A percentile compares a stretch with the other conserved stretches of the same genome.
Evolutionary conservation across 2,888 invertebrate species (phyloP).

Genomic region (Lymantria dispar): DNA sequence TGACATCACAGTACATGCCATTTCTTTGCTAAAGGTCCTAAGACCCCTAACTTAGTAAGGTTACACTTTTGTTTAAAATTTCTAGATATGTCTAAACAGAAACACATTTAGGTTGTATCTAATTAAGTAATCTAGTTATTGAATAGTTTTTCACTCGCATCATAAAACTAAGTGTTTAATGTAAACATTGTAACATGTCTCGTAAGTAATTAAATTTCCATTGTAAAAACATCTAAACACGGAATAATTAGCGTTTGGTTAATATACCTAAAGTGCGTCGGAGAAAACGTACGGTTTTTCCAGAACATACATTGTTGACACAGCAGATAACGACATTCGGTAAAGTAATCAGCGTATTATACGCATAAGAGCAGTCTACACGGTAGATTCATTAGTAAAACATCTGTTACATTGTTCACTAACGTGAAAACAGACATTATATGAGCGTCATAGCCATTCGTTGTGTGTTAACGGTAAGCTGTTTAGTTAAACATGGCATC

Average conservation of each 20-base stretch:
- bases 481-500: background rate
- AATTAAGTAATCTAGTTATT: too few relatives aligned
- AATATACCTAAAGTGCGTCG: background rate
- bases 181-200: too few relatives aligned
- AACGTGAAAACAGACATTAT: slow-evolving; percentile 22
- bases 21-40: too few relatives aligned
- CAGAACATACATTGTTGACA: slow-evolving; percentile 17
- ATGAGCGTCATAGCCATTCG: slow-evolving; percentile 12
- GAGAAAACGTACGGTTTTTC: slow-evolving; percentile 7
- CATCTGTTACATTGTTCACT: slow-evolving; percentile 42
- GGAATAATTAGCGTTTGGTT: background rate
- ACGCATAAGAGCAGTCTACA: slow-evolving; percentile 24
- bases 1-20: too few relatives aligned
- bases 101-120: too few relatives aligned
- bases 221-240: background rate
- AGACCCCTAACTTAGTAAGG: too few relatives aligned
- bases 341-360: slow-evolving; percentile 22
- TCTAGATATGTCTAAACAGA: too few relatives aligned
- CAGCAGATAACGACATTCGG: slow-evolving; percentile 18
- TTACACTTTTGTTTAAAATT: too few relatives aligned
- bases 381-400: slow-evolving; percentile 31
- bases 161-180: too few relatives aligned
- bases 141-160: too few relatives aligned
- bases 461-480: slow-evolving; percentile 11
- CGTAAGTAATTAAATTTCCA: too few relatives aligned